These are phyloP conservation scores for Abramis brama DNA, from an alignment of 2,113 vertebrate species.

Conservation along the genomic window DNA sequence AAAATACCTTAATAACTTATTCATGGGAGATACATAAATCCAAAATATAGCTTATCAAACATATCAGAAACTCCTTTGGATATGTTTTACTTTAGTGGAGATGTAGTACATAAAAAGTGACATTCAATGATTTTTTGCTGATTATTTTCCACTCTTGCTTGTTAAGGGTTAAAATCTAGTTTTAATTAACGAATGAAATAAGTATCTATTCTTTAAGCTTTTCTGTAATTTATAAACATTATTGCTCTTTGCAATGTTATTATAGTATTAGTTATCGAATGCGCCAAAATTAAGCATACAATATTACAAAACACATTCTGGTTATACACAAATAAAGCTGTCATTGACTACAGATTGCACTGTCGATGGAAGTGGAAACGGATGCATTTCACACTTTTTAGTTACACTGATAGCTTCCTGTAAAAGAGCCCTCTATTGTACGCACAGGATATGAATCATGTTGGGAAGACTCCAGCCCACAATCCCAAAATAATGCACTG, in stretches of 20 bases:
- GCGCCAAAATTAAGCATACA: not conserved
- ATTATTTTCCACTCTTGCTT: too few species aligned
- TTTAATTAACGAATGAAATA: not conserved
- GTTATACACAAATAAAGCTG: not conserved
- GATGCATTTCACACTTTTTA: constrained; percentile 56
- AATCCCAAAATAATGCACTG: not conserved
- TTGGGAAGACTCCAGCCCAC: not conserved
- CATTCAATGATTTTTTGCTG: too few species aligned
- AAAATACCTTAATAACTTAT: too few species aligned
- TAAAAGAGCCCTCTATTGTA: constrained; percentile 49
- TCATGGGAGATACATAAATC: too few species aligned
- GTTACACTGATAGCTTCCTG: constrained; percentile 40
- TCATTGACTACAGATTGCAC: not conserved
- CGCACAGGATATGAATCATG: constrained; percentile 60
- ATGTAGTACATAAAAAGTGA: too few species aligned
- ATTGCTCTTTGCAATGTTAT: not conserved
- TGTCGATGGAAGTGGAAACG: constrained; percentile 5
- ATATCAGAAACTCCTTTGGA: too few species aligned
- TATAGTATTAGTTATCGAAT: not conserved
- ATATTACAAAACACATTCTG: not conserved
- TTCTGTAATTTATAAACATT: not conserved
- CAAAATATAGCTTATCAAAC: too few species aligned
- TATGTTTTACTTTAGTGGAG: too few species aligned
- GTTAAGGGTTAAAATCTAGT: not conserved
- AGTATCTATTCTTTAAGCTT: not conserved